Conservation (phyloP, 1,140 invertebrate species). For the Caenorhabditis latens region DNA sequence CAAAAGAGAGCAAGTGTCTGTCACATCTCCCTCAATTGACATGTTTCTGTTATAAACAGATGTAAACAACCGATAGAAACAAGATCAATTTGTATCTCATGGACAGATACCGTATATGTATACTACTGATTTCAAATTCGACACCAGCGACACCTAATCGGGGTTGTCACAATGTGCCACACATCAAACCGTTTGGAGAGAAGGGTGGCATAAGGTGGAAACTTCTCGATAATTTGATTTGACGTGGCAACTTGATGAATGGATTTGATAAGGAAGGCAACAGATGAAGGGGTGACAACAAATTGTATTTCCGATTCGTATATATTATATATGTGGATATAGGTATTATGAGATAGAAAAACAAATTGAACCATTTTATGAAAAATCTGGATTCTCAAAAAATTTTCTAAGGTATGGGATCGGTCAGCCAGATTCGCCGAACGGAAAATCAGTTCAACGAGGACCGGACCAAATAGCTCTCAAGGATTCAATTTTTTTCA, state of each 20-base stretch:
- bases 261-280: constrained; percentile 30
- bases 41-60: not conserved
- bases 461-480: no score
- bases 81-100: not conserved
- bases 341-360: not conserved
- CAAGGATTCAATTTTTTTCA: no score
- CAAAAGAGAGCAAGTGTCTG: not conserved
- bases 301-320: constrained; percentile 26
- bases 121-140: not conserved
- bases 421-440: no score
- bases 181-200: not conserved
- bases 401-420: no score
- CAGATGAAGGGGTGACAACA: constrained; percentile 1
- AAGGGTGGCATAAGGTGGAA: constrained; percentile 35
- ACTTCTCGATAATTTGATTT: constrained; percentile 25
- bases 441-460: no score
- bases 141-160: not conserved
- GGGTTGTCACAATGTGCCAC: constrained; percentile 46
- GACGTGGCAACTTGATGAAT: constrained; percentile 53
- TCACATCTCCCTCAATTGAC: not conserved
- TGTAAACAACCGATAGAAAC: not conserved
- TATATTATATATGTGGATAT: not conserved
- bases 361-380: no score
- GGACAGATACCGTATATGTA: not conserved
- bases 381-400: no score